Conservation (phyloP, 2,888 invertebrate genomes). For the Eustalomyia histrio region DNA sequence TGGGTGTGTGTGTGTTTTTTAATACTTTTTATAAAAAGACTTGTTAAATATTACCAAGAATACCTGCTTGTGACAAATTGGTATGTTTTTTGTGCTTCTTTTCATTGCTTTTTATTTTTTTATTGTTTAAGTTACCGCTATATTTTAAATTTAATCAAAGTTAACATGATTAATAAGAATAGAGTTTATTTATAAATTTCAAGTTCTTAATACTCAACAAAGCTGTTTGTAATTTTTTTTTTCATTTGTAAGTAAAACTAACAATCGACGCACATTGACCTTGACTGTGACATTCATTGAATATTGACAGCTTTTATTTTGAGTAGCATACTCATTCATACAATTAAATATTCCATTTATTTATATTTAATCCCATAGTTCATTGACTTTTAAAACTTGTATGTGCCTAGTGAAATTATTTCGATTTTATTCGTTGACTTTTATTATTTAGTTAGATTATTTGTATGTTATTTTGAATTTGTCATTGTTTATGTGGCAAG, state of each 20-base stretch:
- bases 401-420: no score
- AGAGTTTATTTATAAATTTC: background rate
- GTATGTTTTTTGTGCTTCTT: slow-evolving; percentile 22
- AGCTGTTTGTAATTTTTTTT: no score
- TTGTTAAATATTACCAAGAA: background rate
- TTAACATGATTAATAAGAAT: background rate
- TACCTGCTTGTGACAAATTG: background rate
- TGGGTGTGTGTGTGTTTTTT: background rate
- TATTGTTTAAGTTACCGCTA: slow-evolving; percentile 9
- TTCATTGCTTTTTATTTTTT: slow-evolving; percentile 20
- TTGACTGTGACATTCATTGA: slow-evolving; percentile 76
- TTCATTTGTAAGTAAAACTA: slow-evolving; percentile 10
- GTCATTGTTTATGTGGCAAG: no score
- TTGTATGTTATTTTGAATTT: no score
- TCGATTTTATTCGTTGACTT: no score
- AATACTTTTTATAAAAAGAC: background rate
- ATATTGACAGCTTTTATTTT: slow-evolving; percentile 51
- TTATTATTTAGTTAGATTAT: no score
- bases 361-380: background rate
- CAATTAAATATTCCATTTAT: background rate
- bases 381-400: background rate
- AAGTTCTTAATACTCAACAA: background rate
- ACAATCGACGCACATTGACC: slow-evolving; percentile 72
- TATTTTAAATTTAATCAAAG: background rate
- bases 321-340: background rate